Evolutionary conservation across 2,797 vertebrate species (phyloP).

Genomic region (Furcifer pardalis): DNA sequence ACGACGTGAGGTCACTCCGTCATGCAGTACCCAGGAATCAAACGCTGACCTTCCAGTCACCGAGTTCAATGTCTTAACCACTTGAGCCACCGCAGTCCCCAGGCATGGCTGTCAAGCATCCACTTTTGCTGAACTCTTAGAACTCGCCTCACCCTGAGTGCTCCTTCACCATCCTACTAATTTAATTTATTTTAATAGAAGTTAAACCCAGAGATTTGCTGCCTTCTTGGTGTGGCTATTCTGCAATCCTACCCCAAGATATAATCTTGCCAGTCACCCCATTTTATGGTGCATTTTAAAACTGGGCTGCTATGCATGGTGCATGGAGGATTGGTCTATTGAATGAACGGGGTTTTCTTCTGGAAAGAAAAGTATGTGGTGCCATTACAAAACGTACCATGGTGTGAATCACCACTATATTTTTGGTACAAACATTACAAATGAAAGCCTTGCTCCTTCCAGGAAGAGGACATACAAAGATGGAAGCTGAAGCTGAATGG

Average conservation of each 20-base stretch:
- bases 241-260: neutral
- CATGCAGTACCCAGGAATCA: too few species aligned
- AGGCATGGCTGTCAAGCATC: too few species aligned
- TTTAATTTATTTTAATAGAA: neutral
- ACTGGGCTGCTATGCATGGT: neutral
- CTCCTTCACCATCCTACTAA: neutral
- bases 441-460: neutral
- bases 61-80: too few species aligned
- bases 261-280: neutral
- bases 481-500: too few species aligned
- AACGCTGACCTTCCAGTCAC: too few species aligned
- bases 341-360: too few species aligned
- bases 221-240: neutral
- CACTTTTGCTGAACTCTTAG: neutral
- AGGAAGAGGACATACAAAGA: neutral
- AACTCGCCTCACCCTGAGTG: neutral
- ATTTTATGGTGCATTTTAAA: neutral
- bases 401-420: neutral
- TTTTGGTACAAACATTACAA: neutral
- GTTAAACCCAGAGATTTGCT: neutral
- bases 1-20: too few species aligned
- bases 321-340: neutral
- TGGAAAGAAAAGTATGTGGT: too few species aligned
- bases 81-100: too few species aligned
- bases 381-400: neutral